Evolutionary conservation across 1,140 invertebrate genomes (phyloP).

Genomic region (Rhizoglyphus robini): DNA sequence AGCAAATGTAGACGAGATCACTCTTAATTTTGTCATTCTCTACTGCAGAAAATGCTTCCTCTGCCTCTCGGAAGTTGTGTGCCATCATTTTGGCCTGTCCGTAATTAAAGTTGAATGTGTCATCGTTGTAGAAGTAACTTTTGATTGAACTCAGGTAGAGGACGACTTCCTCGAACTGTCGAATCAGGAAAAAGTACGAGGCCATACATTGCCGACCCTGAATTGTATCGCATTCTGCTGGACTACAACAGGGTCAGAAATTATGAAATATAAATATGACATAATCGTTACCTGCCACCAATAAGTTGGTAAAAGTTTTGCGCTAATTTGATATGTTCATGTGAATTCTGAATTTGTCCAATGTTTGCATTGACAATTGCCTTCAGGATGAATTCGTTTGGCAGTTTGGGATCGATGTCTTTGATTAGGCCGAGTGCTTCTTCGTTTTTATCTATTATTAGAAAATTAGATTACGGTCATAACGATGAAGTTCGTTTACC

Average conservation of each 20-base stretch:
- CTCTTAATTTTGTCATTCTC: constrained; percentile 64
- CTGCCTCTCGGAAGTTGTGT: constrained; percentile 85
- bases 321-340: constrained; percentile 81
- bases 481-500: constrained; percentile 32
- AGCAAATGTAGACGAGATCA: constrained; percentile 75
- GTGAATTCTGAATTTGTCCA: constrained; percentile 68
- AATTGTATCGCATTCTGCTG: constrained; percentile 37
- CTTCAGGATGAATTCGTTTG: constrained; percentile 91
- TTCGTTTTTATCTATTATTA: constrained; percentile 54
- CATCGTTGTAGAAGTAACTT: constrained; percentile 85
- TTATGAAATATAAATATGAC: not conserved
- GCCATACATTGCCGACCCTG: constrained; percentile 90
- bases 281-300: constrained; percentile 45
- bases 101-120: constrained; percentile 94
- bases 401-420: constrained; percentile 77
- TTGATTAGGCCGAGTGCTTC: constrained; percentile 83
- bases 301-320: constrained; percentile 94
- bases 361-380: constrained; percentile 86
- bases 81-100: constrained; percentile 86
- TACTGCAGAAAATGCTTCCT: constrained; percentile 71
- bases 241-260: not conserved
- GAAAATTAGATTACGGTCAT: not conserved
- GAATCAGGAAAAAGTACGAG: constrained; percentile 80
- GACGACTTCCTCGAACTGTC: constrained; percentile 89
- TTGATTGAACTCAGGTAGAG: constrained; percentile 94